Conservation (phyloP, 2,797 vertebrate genomes). For the Danio aesculapii region DNA sequence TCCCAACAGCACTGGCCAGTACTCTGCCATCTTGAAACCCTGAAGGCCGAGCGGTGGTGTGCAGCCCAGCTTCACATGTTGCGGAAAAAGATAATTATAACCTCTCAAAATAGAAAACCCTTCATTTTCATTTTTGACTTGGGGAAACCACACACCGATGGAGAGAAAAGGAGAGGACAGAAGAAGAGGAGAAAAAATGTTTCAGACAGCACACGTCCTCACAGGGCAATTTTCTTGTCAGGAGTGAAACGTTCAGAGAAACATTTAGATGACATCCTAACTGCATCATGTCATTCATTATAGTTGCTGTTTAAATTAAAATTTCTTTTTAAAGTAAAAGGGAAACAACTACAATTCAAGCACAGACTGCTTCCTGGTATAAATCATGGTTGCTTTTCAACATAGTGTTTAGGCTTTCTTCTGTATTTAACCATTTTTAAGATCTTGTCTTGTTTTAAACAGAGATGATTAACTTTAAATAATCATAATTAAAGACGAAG, state of each 20-base stretch:
- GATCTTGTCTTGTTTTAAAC: slow-evolving; percentile 1
- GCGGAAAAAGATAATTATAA: slow-evolving; percentile 56
- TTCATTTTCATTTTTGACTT: slow-evolving; percentile 50
- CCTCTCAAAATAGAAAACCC: slow-evolving; percentile 60
- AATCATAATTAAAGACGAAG: neutral
- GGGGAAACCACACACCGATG: slow-evolving; percentile 47
- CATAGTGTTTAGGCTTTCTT: neutral
- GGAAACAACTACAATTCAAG: slow-evolving; percentile 9
- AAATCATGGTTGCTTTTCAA: slow-evolving; percentile 28
- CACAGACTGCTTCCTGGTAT: slow-evolving; percentile 12
- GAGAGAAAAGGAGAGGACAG: slow-evolving; percentile 11
- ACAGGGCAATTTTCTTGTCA: slow-evolving; percentile 51
- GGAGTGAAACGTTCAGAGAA: slow-evolving; percentile 17
- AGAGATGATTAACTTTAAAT: neutral
- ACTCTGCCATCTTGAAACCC: neutral
- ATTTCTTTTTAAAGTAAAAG: slow-evolving; percentile 35
- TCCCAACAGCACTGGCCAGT: neutral
- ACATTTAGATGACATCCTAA: slow-evolving; percentile 41
- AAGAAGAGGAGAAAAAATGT: neutral
- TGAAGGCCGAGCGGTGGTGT: slow-evolving; percentile 1
- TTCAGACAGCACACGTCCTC: slow-evolving; percentile 34
- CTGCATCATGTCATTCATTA: slow-evolving; percentile 47
- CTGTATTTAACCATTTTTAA: slow-evolving; percentile 17
- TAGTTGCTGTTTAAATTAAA: slow-evolving; percentile 35
- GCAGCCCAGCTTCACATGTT: slow-evolving; percentile 38